These are phyloP conservation scores for Panurus biarmicus DNA, from an alignment of 2,113 vertebrate species.

Conservation along the genomic window DNA sequence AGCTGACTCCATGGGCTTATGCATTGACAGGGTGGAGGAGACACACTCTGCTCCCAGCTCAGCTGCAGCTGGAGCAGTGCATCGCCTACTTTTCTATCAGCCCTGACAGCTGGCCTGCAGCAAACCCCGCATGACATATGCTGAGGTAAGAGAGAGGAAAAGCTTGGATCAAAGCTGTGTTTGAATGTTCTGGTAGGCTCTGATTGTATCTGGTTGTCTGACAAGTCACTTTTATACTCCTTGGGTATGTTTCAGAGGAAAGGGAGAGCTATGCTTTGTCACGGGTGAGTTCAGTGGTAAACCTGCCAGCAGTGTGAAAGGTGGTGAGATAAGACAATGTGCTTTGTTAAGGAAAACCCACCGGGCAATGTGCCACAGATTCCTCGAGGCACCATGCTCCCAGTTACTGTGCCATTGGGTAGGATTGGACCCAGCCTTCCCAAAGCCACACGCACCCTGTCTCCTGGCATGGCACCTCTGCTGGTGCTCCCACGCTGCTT, in stretches of 20 bases:
- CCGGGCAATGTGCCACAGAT: no score
- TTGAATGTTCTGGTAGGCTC: not conserved
- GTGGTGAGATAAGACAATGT: not conserved
- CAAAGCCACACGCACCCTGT: fast-evolving
- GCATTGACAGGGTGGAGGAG: fast-evolving
- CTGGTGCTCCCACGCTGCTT: fast-evolving
- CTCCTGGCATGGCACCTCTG: not conserved
- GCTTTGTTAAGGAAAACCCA: not conserved
- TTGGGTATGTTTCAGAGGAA: not conserved
- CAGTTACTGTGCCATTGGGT: not conserved
- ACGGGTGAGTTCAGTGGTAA: not conserved
- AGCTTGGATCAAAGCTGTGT: not conserved
- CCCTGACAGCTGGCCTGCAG: not conserved
- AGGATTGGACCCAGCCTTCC: not conserved
- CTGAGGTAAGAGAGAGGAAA: not conserved
- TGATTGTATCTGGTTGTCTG: not conserved
- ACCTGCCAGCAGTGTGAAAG: not conserved
- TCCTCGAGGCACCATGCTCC: fast-evolving
- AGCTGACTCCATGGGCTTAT: not conserved
- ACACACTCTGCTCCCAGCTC: fast-evolving
- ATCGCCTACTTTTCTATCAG: not conserved
- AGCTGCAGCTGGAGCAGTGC: not conserved
- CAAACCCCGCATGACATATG: not conserved
- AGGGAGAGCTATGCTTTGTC: not conserved
- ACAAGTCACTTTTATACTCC: not conserved